phyloP scores from a whole-genome alignment of 2,888 invertebrate species.

The Perdita meconis region DNA sequence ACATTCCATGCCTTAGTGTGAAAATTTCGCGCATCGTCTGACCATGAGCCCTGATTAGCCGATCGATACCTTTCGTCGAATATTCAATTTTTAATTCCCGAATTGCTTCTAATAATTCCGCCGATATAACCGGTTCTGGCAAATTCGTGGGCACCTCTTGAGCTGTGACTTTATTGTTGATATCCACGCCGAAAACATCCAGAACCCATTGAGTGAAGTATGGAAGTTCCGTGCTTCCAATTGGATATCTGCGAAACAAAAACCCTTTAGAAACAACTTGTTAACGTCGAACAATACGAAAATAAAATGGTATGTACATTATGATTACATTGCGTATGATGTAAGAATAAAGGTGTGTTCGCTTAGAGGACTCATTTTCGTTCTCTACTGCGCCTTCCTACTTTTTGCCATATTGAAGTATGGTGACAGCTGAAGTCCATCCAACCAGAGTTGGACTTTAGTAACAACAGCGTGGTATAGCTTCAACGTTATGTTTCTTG shows the following conservation, averaged over 20 bases:
- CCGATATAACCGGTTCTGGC: slow-evolving; percentile 88
- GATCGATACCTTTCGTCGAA: slow-evolving; percentile 92
- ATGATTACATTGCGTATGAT: too few relatives aligned
- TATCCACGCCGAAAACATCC: slow-evolving; percentile 89
- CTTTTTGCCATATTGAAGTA: too few relatives aligned
- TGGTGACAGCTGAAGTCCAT: too few relatives aligned
- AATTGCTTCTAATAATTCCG: slow-evolving; percentile 87
- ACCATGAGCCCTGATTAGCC: slow-evolving; percentile 95
- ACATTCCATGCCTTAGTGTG: slow-evolving; percentile 89
- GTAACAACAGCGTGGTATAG: too few relatives aligned
- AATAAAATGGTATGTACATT: too few relatives aligned
- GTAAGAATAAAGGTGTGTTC: too few relatives aligned
- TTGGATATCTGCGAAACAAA: slow-evolving; percentile 88
- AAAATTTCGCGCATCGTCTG: slow-evolving; percentile 97
- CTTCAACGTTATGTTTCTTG: too few relatives aligned
- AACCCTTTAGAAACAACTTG: background rate
- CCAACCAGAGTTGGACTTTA: too few relatives aligned
- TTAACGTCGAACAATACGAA: background rate
- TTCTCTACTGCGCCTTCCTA: too few relatives aligned
- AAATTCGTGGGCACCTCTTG: slow-evolving; percentile 87
- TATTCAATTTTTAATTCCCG: slow-evolving; percentile 85
- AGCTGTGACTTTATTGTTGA: slow-evolving; percentile 83
- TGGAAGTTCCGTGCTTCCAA: slow-evolving; percentile 90
- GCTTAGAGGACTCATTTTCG: too few relatives aligned
- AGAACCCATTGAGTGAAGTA: slow-evolving; percentile 92